These are phyloP conservation scores for Sylvilagus floridanus DNA, from an alignment of 2,797 vertebrate species.

Conservation along the genomic window DNA sequence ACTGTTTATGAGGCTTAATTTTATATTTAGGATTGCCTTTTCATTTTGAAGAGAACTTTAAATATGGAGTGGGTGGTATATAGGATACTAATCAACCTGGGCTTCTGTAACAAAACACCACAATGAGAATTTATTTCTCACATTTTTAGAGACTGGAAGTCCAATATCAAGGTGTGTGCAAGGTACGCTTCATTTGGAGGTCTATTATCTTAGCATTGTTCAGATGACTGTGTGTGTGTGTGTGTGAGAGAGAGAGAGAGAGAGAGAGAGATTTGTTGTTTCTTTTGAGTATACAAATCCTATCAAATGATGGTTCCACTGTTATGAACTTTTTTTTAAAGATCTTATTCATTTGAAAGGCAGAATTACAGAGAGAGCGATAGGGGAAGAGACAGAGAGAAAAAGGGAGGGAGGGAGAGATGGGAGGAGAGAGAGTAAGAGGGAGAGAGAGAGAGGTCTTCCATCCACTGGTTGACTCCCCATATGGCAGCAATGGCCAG, in stretches of 20 bases:
- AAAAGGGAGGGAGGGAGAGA: neutral
- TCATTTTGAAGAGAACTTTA: neutral
- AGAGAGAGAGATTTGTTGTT: neutral
- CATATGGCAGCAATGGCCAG: too few relatives aligned
- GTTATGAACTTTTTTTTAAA: neutral
- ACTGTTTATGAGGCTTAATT: neutral
- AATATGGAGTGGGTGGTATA: neutral
- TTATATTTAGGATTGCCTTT: constrained; percentile 10
- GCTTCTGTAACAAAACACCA: neutral
- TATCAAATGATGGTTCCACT: neutral
- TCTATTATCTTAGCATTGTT: neutral
- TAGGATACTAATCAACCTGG: neutral
- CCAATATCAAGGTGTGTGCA: neutral
- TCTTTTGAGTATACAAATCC: neutral
- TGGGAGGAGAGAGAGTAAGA: neutral
- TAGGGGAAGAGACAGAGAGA: too few relatives aligned
- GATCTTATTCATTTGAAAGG: too few relatives aligned
- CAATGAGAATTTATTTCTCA: neutral
- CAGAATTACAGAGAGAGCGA: too few relatives aligned
- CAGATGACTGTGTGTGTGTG: neutral
- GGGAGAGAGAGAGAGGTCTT: neutral
- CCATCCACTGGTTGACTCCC: too few relatives aligned
- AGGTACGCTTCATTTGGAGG: neutral
- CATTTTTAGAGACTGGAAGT: neutral
- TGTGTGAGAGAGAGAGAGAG: neutral